Conservation (phyloP, 2,113 vertebrate genomes). For the Alouatta palliata region DNA sequence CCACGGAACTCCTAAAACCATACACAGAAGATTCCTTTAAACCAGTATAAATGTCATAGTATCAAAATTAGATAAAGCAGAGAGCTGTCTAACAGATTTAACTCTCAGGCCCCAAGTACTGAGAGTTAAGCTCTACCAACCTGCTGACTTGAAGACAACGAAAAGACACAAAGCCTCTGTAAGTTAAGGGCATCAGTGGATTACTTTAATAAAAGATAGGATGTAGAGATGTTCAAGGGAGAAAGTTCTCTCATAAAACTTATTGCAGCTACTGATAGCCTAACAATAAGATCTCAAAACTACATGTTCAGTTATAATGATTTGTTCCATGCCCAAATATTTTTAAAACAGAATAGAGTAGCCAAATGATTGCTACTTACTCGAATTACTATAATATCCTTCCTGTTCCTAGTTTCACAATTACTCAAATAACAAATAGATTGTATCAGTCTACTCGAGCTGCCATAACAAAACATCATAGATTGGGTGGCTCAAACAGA, state of each 20-base stretch:
- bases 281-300: slow-evolving; percentile 15
- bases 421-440: neutral
- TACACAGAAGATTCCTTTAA: neutral
- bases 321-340: neutral
- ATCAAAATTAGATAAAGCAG: neutral
- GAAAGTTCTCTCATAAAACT: neutral
- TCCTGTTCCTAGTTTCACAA: neutral
- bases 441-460: neutral
- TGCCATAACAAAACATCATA: neutral
- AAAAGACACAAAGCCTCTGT: neutral
- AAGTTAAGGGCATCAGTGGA: neutral
- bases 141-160: neutral
- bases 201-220: neutral
- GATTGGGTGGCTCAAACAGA: neutral
- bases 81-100: neutral
- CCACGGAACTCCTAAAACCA: neutral
- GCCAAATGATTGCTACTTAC: neutral
- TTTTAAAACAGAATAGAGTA: slow-evolving; percentile 6
- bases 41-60: neutral
- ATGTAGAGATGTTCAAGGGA: neutral
- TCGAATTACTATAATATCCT: neutral
- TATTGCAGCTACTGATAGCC: neutral
- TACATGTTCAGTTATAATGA: slow-evolving; percentile 5
- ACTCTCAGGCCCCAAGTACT: neutral
- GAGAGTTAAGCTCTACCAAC: neutral